Evolutionary conservation across 2,888 invertebrate species (phyloP).

Genomic region (Argynnis bischoffii): DNA sequence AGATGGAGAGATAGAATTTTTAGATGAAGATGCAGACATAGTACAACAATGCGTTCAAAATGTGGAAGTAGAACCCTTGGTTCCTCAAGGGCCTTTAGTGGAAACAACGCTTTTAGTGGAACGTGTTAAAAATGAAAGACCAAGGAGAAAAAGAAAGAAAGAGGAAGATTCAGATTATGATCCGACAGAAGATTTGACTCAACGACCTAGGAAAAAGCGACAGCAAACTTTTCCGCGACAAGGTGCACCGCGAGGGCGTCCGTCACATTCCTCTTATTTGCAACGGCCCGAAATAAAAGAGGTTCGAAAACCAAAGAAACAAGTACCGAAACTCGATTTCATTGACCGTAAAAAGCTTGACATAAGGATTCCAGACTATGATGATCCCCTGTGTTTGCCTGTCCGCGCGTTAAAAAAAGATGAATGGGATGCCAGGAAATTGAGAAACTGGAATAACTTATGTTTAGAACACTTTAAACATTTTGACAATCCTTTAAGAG

Average conservation of each 20-base stretch:
- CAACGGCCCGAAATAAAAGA: constrained; percentile 14
- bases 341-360: constrained; percentile 49
- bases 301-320: constrained; percentile 23
- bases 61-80: constrained; percentile 35
- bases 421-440: constrained; percentile 51
- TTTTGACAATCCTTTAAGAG: constrained; percentile 53
- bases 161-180: constrained; percentile 69
- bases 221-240: constrained; percentile 27
- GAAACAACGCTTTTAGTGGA: constrained; percentile 52
- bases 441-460: constrained; percentile 67
- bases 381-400: constrained; percentile 70
- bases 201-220: constrained; percentile 42
- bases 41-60: constrained; percentile 68
- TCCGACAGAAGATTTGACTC: constrained; percentile 53
- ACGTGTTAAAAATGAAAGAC: constrained; percentile 44
- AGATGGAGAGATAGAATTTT: constrained; percentile 69
- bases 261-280: constrained; percentile 8
- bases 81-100: constrained; percentile 20
- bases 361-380: constrained; percentile 68
- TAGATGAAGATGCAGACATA: constrained; percentile 76
- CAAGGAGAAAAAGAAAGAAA: constrained; percentile 42
- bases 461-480: constrained; percentile 65
- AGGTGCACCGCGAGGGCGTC: constrained; percentile 21
- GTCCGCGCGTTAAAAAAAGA: constrained; percentile 58
- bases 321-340: constrained; percentile 25